Evolutionary conservation across 1,140 invertebrate genomes (phyloP), one percentile per base, ranked within the genome.

Genomic region (Drosophila leontia): DNA sequence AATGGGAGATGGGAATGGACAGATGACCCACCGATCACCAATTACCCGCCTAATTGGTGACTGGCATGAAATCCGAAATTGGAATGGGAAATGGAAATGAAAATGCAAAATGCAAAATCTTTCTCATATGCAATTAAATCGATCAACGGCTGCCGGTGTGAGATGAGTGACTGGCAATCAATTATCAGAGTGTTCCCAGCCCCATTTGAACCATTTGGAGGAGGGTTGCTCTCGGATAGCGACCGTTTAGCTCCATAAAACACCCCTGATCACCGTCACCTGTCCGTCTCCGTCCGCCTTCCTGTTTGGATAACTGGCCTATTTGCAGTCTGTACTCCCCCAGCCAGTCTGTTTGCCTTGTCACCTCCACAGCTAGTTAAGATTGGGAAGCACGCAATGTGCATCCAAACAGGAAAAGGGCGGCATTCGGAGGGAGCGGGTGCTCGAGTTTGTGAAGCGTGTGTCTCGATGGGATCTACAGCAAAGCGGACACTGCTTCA

Each of bases 31-130:
- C 48, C 62, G 29, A 77, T 65, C 55, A 53, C 55, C 61, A 76
- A 82, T 82, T 83, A 68, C 19, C 42, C 35, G 35, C 48, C 63
- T 87, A 86, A 86, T 88, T 87, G 61, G 53, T 59, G 34, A 47
- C 78, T 82, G 62, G 34, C 79, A 84, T 76, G 80, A 72, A 75
- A 79, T 79, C 61, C 37, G 8, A 65, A 34, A 34, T 26, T 65
- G 44, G 15, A 65, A 50, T 50, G 34, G 32, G 9, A 42, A 60
- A 55, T 74, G 48, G 7, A 34, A 65, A 81, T 70, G 48, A 59
- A 77, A 64, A 64, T 42, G 42, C 12, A 34, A 47, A 70, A 61
- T 69, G 41, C n/a, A 26, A 79, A 70, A 58, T 77, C 23, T 48
- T 29, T 48, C 9, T 50, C 45, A 34, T 53, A 45, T 47, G 76